phyloP scores from a whole-genome alignment of 2,888 invertebrate species.

The Chloroclysta siterata region DNA sequence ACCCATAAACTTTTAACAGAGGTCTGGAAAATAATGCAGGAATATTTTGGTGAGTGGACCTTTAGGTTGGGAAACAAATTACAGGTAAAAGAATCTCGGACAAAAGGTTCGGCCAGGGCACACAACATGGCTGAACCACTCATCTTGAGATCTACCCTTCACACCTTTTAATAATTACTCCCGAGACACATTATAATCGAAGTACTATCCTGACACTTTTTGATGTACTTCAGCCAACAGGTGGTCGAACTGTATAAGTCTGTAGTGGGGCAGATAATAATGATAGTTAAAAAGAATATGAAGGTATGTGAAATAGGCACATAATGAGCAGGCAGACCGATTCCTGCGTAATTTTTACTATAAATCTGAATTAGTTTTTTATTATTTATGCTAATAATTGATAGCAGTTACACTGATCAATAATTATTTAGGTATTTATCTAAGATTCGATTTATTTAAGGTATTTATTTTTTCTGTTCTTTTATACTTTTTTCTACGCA shows the following conservation, averaged over 20 bases:
- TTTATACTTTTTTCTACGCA: not conserved
- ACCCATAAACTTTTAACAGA: constrained; percentile 31
- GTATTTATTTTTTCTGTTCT: not conserved
- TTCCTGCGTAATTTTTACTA: too few relatives aligned
- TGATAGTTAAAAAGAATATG: too few relatives aligned
- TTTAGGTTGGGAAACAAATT: constrained; percentile 31
- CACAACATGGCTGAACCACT: constrained; percentile 26
- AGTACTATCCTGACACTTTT: constrained; percentile 20
- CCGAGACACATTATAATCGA: constrained; percentile 14
- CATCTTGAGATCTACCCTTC: constrained; percentile 29
- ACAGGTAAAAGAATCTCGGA: constrained; percentile 32
- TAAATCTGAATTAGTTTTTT: too few relatives aligned
- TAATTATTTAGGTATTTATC: too few relatives aligned
- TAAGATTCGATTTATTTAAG: too few relatives aligned
- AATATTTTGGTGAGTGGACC: constrained; percentile 28
- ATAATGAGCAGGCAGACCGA: too few relatives aligned
- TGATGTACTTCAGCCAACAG: constrained; percentile 11
- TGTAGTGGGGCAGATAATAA: too few relatives aligned
- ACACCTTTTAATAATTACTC: constrained; percentile 27
- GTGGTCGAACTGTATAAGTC: not conserved
- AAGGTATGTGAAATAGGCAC: too few relatives aligned
- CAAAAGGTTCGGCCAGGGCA: constrained; percentile 10
- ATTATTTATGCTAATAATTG: too few relatives aligned
- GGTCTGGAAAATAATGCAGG: constrained; percentile 30
- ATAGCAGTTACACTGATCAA: too few relatives aligned